Evolutionary conservation across 1,140 invertebrate genomes (phyloP).

Genomic region (Hestina assimilis): DNA sequence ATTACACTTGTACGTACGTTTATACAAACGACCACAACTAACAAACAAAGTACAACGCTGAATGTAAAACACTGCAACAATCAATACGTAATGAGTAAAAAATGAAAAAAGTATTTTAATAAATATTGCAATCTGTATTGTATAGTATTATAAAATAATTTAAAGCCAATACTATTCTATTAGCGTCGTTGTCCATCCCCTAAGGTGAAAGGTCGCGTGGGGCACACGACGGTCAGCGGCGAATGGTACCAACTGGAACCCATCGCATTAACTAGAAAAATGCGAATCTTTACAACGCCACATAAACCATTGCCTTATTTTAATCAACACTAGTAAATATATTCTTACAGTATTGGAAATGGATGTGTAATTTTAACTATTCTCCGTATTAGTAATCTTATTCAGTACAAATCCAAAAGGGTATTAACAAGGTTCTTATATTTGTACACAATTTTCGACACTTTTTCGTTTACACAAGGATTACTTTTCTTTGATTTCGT

Average conservation of each 20-base stretch:
- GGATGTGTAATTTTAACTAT: background rate
- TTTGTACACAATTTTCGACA: background rate
- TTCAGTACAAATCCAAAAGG: background rate
- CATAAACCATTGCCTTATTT: constrained; percentile 23
- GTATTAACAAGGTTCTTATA: background rate
- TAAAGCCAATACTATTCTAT: constrained; percentile 5
- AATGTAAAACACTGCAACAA: background rate
- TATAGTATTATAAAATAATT: background rate
- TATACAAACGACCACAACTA: background rate
- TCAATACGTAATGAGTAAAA: background rate
- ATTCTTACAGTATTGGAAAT: background rate
- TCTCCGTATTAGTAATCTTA: background rate
- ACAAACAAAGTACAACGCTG: background rate
- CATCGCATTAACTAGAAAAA: constrained; percentile 19
- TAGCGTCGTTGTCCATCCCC: constrained; percentile 41
- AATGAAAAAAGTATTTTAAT: background rate
- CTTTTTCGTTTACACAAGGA: no score
- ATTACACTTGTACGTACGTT: constrained; percentile 14
- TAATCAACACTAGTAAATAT: background rate
- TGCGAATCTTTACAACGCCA: constrained; percentile 5
- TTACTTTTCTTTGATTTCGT: no score
- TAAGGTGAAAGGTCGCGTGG: constrained; percentile 71
- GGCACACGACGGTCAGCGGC: constrained; percentile 66
- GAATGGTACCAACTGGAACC: constrained; percentile 65
- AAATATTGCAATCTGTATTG: background rate